Evolutionary conservation across 2,797 vertebrate genomes (phyloP).

Genomic region (Pygocentrus nattereri): DNA sequence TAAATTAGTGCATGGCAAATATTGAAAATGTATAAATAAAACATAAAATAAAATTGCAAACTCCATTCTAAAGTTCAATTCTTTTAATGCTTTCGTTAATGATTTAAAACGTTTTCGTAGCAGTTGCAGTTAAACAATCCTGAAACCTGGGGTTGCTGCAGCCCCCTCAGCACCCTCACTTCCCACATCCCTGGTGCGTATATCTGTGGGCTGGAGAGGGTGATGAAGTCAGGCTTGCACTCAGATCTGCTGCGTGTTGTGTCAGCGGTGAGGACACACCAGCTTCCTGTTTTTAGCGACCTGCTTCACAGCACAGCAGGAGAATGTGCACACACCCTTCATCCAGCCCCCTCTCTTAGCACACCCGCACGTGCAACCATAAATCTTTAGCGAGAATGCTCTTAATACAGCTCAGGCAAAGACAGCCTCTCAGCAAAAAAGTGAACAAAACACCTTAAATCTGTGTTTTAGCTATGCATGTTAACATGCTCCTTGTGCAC

Average conservation of each 20-base stretch:
- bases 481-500: constrained; percentile 84
- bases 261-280: constrained; percentile 79
- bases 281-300: constrained; percentile 82
- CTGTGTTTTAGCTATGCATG: constrained; percentile 84
- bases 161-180: no score
- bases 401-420: constrained; percentile 82
- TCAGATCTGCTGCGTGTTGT: constrained; percentile 53
- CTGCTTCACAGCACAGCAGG: constrained; percentile 91
- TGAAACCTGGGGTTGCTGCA: no score
- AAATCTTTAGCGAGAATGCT: constrained; percentile 89
- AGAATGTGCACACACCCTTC: constrained; percentile 80
- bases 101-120: no score
- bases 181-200: constrained; percentile 47
- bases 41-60: no score
- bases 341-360: constrained; percentile 55
- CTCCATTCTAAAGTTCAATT: no score
- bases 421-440: constrained; percentile 73
- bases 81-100: no score
- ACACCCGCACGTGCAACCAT: constrained; percentile 59
- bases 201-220: constrained; percentile 42
- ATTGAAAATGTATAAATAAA: no score
- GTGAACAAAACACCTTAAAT: constrained; percentile 75
- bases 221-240: constrained; percentile 65
- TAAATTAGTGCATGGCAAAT: no score
- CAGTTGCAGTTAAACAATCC: no score